These are phyloP conservation scores for Sebastolobus altivelis DNA, from an alignment of 2,797 vertebrate genomes.

Conservation along the genomic window DNA sequence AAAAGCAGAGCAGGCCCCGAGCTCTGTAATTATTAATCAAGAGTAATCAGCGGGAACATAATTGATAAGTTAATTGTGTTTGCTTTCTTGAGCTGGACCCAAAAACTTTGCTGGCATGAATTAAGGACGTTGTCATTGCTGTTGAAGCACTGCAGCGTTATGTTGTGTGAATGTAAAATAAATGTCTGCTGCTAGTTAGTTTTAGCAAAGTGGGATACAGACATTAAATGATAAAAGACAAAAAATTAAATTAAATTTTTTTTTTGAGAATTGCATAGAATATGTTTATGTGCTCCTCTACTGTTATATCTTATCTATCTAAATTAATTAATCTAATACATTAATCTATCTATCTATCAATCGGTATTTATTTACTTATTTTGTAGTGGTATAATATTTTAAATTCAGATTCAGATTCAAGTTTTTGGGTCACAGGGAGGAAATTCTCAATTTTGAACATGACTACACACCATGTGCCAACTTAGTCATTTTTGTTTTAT, in stretches of 20 bases:
- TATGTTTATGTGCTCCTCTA: not conserved
- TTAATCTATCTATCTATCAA: no score
- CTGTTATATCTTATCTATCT: not conserved
- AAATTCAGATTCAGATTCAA: not conserved
- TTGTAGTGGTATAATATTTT: not conserved
- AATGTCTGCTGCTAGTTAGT: conserved; percentile 14
- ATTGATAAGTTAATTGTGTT: conserved; percentile 83
- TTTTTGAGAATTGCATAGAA: not conserved
- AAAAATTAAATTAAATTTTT: no score
- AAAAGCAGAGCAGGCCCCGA: conserved; percentile 57
- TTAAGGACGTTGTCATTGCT: conserved; percentile 52
- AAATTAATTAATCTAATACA: no score
- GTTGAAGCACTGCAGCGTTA: conserved; percentile 40
- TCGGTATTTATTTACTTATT: not conserved
- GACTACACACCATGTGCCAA: not conserved
- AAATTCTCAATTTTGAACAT: not conserved
- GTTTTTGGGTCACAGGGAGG: not conserved
- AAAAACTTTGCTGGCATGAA: conserved; percentile 63
- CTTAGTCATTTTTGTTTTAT: not conserved
- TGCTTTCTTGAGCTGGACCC: conserved; percentile 74
- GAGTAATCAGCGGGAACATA: conserved; percentile 77
- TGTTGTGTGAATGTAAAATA: conserved; percentile 41
- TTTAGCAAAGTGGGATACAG: conserved; percentile 1
- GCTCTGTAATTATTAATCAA: conserved; percentile 79
- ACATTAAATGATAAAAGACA: not conserved